Base-by-base conservation (phyloP, 2,113 vertebrate genomes). In the Propithecus coquereli region DNA sequence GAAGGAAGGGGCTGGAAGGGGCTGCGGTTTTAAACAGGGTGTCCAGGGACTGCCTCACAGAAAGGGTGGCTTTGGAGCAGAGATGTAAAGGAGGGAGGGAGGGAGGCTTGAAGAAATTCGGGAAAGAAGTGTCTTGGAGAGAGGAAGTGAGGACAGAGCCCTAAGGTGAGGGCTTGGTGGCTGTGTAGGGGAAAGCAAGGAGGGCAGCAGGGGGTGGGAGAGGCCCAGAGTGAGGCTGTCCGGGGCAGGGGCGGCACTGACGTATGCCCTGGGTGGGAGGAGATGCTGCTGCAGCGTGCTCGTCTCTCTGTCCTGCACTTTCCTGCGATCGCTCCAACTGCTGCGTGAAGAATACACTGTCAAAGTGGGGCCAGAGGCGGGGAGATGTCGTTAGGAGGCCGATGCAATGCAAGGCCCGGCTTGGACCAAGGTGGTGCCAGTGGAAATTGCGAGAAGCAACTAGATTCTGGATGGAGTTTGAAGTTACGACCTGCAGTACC, bases 181-280 rank as follows among this genome's bases (percentile, higher is more conserved):
- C 59, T 65, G 0, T 27, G 6, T 10, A 18, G 84, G 80, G 70
- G 61, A 45, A 12, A 63, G 25, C 68, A 43, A 17, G 52, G 70
- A 68, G 32, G 57, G 37, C 30, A 52, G 47, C 4, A 3, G 25
- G 32, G 77, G 52, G 8, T 2, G 1, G 63, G n/a, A 27, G 30
- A n/a, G 34, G 30, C 27, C 2, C 7, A 5, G 34, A 32, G 17
- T 32, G 30, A 32, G 30, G 8, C 9, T 1, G 37, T 43, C 20
- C 5, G 20, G 87, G n/a, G 18, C 9, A n/a, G 71, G 40, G 50
- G 17, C 22, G 8, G 73, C 43, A 4, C 37, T 87, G n/a, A 37
- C 1, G 0, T 8, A 3, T 11, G 11, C 5, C 20, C 4, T 5
- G 8, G 13, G 9, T 1, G 37, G 40, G 34, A 13, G 3, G 57